A percentile compares a stretch with the other conserved stretches of the same genome.
These are phyloP conservation scores for Drosophila pseudotakahashii DNA, from an alignment of 2,888 invertebrate genomes.

Conservation along the genomic window DNA sequence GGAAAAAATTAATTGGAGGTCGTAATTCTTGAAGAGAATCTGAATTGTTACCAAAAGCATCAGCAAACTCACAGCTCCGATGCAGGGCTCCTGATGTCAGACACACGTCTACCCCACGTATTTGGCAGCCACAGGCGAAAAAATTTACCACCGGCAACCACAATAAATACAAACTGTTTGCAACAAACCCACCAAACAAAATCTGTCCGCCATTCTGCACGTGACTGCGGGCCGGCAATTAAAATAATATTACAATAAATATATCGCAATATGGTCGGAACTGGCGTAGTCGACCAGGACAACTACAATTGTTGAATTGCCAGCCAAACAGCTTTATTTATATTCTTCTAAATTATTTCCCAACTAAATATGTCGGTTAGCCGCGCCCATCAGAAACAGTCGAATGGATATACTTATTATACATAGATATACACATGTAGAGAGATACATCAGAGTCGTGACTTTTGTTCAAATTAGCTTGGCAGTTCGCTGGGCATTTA, in stretches of 20 bases:
- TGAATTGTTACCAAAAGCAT: conserved; percentile 5
- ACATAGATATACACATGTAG: background rate
- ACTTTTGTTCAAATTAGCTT: conserved; percentile 33
- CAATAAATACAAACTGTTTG: conserved; percentile 77
- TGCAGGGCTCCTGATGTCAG: conserved; percentile 62
- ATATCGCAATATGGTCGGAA: conserved; percentile 24
- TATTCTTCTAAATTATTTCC: conserved; percentile 32
- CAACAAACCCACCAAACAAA: conserved; percentile 69
- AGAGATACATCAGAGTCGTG: conserved; percentile 19
- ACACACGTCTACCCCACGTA: conserved; percentile 57
- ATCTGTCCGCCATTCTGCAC: conserved; percentile 38
- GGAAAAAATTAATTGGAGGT: conserved; percentile 72
- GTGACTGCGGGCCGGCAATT: conserved; percentile 64
- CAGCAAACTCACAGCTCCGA: conserved; percentile 17
- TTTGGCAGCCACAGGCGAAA: conserved; percentile 24
- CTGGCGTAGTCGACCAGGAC: conserved; percentile 2
- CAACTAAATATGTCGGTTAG: conserved; percentile 58
- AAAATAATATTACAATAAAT: conserved; percentile 77
- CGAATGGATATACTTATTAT: conserved; percentile 21
- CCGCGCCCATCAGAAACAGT: conserved; percentile 57
- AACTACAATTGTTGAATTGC: conserved; percentile 35
- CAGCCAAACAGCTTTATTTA: conserved; percentile 15
- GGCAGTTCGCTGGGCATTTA: background rate
- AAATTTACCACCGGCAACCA: conserved; percentile 53
- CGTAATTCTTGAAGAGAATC: conserved; percentile 38